Evolutionary conservation across 2,888 invertebrate genomes (phyloP), one percentile per base, ranked within the genome.

Genomic region (Nephrocerus scutellatus): DNA sequence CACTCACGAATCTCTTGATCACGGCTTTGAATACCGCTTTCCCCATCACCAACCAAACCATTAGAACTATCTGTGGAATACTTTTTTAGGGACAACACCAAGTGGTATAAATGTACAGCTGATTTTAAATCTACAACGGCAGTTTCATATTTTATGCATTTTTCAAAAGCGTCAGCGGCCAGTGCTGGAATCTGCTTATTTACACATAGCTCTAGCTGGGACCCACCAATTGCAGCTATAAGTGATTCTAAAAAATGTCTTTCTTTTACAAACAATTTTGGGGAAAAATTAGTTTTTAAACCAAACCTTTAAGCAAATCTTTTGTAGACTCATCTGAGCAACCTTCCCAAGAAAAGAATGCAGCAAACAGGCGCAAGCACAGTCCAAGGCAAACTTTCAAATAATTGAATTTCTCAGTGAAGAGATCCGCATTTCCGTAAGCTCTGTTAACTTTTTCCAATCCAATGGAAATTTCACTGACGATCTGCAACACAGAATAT

Each of bases 331-430:
- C 52, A 52, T 71, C 75, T 44, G 68, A 70, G 54, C 81, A 80
- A 38, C 75, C 77, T 58, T 75, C 71, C 82, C 80, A 76, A 55
- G 74, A 75, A 43, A 79, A 79, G 52, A 74, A 74, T 32, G 71
- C 71, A 5, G 74, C 71, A n/a, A 75, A 61, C 30, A 79, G 61
- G 19, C 70, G 71, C 32, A 79, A 71, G 34, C 79, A 70, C 30
- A 74, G 59, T 30, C 74, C 75, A 26, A 76, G 68, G 36, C 76
- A 75, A 43, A 71, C 64, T 49, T 74, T 76, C 29, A 76, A 60
- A 39, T 72, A 66, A 36, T 67, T 62, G 13, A 74, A 66, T 43
- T 74, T 71, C 2, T 70, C 63, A 10, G 71, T 69, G 51, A 73
- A 76, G 52, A 77, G 67, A 41, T 73, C 73, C 12, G 73, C 68